Percentiles rank a stretch among this genome's conserved stretches.
Conservation (phyloP, 1,140 invertebrate genomes). For the Ceratina japonica region DNA sequence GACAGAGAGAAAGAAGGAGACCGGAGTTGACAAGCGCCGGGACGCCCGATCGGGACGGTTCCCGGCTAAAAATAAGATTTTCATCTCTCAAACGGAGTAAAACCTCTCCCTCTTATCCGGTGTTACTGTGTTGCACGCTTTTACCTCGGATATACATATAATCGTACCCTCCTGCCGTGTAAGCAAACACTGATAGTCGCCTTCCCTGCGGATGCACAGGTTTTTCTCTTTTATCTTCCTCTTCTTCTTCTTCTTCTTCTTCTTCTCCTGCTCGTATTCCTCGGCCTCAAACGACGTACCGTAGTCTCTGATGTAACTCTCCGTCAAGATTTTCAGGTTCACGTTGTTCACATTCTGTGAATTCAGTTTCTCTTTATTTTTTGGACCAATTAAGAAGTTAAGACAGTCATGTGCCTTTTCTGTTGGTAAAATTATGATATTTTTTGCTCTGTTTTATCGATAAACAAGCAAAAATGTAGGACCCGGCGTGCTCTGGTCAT, state of each 20-base stretch:
- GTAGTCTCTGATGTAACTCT: not conserved
- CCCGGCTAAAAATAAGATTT: constrained; percentile 32
- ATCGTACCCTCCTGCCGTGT: not conserved
- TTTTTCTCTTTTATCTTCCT: not conserved
- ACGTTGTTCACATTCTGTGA: not conserved
- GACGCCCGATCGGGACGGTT: constrained; percentile 8
- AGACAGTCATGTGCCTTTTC: too few relatives aligned
- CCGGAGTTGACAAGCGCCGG: not conserved
- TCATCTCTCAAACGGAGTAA: not conserved
- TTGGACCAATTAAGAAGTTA: not conserved
- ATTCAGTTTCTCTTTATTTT: not conserved
- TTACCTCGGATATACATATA: constrained; percentile 9
- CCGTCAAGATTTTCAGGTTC: not conserved
- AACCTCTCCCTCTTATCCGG: not conserved
- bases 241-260: too few relatives aligned
- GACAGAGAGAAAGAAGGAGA: not conserved
- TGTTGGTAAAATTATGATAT: too few relatives aligned
- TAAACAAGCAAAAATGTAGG: too few relatives aligned
- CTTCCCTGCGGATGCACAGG: not conserved
- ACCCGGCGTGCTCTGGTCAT: too few relatives aligned
- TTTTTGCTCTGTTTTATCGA: too few relatives aligned
- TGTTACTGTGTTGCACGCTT: constrained; percentile 3
- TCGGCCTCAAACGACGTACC: too few relatives aligned
- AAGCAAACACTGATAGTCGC: constrained; percentile 19
- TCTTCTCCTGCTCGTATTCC: not conserved